Percentiles rank a stretch among this genome's conserved stretches.
Evolutionary conservation across 2,113 vertebrate species (phyloP).

Genomic region (Struthio camelus): DNA sequence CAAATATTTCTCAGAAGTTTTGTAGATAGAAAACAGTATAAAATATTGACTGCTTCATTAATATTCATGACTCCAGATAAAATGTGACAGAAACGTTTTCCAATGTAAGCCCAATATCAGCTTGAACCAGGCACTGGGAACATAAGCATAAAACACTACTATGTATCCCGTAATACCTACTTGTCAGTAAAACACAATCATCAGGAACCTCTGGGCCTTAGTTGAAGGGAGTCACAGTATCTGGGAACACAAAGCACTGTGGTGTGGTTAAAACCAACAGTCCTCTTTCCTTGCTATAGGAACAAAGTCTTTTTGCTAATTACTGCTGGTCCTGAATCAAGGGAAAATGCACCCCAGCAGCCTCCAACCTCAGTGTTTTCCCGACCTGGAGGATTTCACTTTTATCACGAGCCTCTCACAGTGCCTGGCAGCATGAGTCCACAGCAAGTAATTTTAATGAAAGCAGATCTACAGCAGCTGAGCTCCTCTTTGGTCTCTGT

Average conservation of each 20-base stretch:
- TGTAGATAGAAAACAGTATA: neutral
- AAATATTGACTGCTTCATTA: neutral
- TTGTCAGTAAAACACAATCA: neutral
- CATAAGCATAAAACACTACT: neutral
- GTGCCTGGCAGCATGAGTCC: neutral
- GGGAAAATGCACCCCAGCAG: neutral
- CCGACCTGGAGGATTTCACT: neutral
- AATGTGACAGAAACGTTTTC: neutral
- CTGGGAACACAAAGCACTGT: neutral
- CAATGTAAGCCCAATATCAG: neutral
- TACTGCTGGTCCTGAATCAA: neutral
- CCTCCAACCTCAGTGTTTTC: neutral
- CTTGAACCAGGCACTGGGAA: neutral
- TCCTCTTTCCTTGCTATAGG: neutral
- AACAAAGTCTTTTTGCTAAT: neutral
- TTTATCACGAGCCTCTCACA: neutral
- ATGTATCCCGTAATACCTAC: no score
- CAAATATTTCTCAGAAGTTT: neutral
- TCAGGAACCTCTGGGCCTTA: neutral
- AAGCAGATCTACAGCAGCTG: neutral
- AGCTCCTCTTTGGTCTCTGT: neutral
- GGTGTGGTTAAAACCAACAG: neutral
- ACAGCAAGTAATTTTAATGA: neutral
- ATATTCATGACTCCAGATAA: constrained; percentile 21
- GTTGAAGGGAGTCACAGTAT: neutral